Conservation (phyloP, 2,888 invertebrate genomes). For the Ormyrus labotus region DNA sequence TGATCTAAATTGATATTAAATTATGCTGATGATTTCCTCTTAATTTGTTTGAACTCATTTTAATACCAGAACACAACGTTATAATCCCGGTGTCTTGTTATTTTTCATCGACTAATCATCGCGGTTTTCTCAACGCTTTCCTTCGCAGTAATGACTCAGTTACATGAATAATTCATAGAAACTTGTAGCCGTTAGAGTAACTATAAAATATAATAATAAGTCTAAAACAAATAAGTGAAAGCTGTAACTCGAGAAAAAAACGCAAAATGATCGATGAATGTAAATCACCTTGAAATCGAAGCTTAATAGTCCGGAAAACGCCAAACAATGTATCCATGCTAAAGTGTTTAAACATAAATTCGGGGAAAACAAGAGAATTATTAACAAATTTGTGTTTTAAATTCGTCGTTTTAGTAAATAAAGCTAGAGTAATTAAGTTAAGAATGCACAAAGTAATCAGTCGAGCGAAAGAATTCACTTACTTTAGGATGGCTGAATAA, state of each 20-base stretch:
- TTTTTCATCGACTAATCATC: conserved; percentile 35
- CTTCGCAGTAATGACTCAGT: conserved; percentile 36
- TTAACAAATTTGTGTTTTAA: too few relatives aligned
- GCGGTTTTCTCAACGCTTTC: conserved; percentile 35
- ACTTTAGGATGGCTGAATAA: too few relatives aligned
- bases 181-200: conserved; percentile 27
- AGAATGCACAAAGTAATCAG: too few relatives aligned
- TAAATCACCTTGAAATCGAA: too few relatives aligned
- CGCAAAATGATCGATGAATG: too few relatives aligned
- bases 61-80: conserved; percentile 37
- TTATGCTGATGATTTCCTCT: conserved; percentile 18
- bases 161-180: conserved; percentile 42
- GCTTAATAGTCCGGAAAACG: too few relatives aligned
- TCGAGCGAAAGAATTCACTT: too few relatives aligned
- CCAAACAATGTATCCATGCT: too few relatives aligned
- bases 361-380: too few relatives aligned
- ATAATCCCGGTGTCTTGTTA: conserved; percentile 14
- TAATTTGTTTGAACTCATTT: conserved; percentile 39
- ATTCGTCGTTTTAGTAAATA: too few relatives aligned
- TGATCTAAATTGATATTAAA: not conserved
- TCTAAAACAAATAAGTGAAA: conserved; percentile 6
- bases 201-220: not conserved
- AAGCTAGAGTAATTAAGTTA: too few relatives aligned
- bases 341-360: too few relatives aligned
- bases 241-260: not conserved